These are phyloP conservation scores for Cossypha polioptera DNA, from an alignment of 2,797 vertebrate genomes.

Conservation along the genomic window DNA sequence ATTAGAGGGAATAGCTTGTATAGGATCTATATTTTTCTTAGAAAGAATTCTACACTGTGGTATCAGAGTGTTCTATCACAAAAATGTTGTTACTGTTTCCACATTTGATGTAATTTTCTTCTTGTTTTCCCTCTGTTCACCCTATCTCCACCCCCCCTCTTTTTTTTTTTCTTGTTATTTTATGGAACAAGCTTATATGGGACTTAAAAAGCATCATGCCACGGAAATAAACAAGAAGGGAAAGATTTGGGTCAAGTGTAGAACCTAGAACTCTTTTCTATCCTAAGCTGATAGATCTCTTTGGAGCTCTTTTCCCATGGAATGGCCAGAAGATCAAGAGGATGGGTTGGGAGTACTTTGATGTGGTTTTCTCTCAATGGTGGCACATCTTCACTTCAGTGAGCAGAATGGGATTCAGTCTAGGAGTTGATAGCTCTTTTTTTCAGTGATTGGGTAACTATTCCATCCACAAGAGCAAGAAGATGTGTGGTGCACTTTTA, in stretches of 20 bases:
- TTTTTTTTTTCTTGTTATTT: background rate
- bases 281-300: background rate
- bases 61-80: background rate
- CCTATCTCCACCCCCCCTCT: accelerated
- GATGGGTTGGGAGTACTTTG: background rate
- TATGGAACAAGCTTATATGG: background rate
- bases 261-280: background rate
- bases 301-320: background rate
- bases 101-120: background rate
- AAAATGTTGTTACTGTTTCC: background rate
- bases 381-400: background rate
- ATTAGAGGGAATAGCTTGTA: background rate
- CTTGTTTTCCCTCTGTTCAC: too few species aligned
- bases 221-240: background rate
- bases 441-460: background rate
- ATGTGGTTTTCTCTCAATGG: background rate
- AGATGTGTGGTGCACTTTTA: background rate
- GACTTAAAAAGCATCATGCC: background rate
- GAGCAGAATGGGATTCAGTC: background rate
- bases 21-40: background rate
- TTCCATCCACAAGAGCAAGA: background rate
- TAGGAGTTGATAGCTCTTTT: background rate
- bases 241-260: background rate
- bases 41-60: background rate
- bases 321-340: background rate